These are phyloP conservation scores for Hirudinaria manillensis DNA, from an alignment of 2,888 invertebrate genomes.

Conservation along the genomic window DNA sequence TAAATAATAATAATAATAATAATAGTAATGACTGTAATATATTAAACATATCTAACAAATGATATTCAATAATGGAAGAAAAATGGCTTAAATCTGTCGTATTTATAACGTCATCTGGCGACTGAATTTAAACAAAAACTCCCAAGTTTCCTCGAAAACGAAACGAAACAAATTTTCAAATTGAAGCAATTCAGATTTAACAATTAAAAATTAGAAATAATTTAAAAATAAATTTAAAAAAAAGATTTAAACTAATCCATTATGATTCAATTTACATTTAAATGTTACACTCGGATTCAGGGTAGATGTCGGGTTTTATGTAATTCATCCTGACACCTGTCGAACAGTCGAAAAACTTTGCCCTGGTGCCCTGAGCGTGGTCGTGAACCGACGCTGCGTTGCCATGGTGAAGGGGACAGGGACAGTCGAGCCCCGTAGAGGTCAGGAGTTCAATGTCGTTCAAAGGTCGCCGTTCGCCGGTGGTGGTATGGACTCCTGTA, in stretches of 20 bases:
- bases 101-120: too few relatives aligned
- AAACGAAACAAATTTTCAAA: neutral
- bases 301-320: conserved; percentile 1
- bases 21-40: neutral
- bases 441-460: neutral
- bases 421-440: conserved; percentile 8
- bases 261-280: neutral
- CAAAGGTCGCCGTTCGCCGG: too few relatives aligned
- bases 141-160: too few relatives aligned
- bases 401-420: neutral
- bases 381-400: neutral
- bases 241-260: neutral
- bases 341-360: neutral
- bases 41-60: neutral
- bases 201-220: neutral
- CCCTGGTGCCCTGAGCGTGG: neutral
- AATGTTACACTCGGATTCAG: neutral
- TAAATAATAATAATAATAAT: conserved; percentile 3
- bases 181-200: neutral
- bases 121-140: too few relatives aligned
- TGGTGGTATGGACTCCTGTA: too few relatives aligned
- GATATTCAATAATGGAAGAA: neutral
- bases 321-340: neutral
- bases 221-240: conserved; percentile 1
- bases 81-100: too few relatives aligned